phyloP scores from a whole-genome alignment of 2,113 vertebrate species.

The Talpa occidentalis region DNA sequence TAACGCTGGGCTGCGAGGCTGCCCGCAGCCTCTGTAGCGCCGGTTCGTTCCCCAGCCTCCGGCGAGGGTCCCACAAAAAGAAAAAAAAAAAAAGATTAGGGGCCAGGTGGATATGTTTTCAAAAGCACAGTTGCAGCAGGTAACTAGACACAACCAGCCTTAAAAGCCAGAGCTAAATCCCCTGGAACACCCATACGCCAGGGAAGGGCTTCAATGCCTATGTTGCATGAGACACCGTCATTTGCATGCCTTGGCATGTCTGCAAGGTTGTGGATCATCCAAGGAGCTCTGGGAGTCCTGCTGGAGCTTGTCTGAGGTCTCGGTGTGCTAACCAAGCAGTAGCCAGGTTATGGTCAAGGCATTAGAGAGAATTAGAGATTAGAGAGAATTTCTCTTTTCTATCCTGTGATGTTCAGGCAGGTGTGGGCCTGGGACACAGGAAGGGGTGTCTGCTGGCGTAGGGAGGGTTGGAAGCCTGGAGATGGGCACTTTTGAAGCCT shows the following conservation, averaged over 20 bases:
- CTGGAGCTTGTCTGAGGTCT: background rate
- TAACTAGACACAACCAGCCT: background rate
- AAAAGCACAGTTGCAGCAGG: background rate
- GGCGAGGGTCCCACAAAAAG: too few relatives aligned
- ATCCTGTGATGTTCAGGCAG: background rate
- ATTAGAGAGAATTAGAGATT: background rate
- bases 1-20: too few relatives aligned
- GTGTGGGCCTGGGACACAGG: background rate
- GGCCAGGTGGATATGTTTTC: background rate
- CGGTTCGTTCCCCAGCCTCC: too few relatives aligned
- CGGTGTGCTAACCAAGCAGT: rapidly evolving
- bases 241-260: background rate
- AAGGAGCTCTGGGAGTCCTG: background rate
- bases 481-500: background rate
- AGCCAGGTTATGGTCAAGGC: background rate
- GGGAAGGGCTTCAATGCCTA: background rate
- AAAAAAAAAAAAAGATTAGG: background rate
- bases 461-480: background rate
- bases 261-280: background rate
- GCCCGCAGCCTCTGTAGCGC: too few relatives aligned
- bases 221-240: background rate
- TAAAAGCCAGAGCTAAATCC: background rate
- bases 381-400: background rate
- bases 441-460: background rate
- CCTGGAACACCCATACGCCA: background rate